A percentile compares a stretch with the other conserved stretches of the same genome.
Evolutionary conservation across 2,888 invertebrate genomes (phyloP).

Genomic region (Melanotus villosus): DNA sequence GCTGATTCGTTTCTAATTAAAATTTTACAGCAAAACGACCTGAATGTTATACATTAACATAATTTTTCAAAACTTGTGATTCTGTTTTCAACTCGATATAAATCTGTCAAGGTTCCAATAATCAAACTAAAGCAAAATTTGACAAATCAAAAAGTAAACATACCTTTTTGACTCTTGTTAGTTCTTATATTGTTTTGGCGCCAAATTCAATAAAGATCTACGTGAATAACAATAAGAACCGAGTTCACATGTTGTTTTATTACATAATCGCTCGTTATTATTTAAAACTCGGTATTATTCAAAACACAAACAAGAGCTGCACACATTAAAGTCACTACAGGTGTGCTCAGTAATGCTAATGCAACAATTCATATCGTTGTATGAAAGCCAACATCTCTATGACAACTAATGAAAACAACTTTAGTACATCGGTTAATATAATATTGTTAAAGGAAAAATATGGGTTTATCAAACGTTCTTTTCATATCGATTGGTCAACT

Average conservation of each 20-base stretch:
- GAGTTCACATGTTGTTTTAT: neutral
- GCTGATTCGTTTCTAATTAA: no score
- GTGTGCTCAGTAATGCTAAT: constrained; percentile 9
- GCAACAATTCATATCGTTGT: constrained; percentile 35
- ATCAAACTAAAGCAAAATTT: no score
- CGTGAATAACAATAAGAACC: no score
- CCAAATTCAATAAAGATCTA: no score
- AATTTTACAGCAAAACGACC: no score
- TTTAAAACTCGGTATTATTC: neutral
- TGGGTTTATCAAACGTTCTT: constrained; percentile 38
- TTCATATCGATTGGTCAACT: constrained; percentile 35
- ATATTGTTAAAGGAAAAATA: constrained; percentile 1
- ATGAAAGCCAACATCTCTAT: constrained; percentile 45
- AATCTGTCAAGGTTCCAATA: no score
- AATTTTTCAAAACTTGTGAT: no score
- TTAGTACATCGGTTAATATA: constrained; percentile 19
- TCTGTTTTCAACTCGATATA: no score
- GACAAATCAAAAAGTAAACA: no score
- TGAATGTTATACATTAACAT: no score
- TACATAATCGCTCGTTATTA: neutral
- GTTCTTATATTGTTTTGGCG: no score
- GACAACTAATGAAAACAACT: constrained; percentile 46
- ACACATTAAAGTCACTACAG: neutral
- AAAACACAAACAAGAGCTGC: neutral
- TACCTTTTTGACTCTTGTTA: no score